Evolutionary conservation across 2,113 vertebrate species (phyloP).

Genomic region (Agapornis roseicollis): DNA sequence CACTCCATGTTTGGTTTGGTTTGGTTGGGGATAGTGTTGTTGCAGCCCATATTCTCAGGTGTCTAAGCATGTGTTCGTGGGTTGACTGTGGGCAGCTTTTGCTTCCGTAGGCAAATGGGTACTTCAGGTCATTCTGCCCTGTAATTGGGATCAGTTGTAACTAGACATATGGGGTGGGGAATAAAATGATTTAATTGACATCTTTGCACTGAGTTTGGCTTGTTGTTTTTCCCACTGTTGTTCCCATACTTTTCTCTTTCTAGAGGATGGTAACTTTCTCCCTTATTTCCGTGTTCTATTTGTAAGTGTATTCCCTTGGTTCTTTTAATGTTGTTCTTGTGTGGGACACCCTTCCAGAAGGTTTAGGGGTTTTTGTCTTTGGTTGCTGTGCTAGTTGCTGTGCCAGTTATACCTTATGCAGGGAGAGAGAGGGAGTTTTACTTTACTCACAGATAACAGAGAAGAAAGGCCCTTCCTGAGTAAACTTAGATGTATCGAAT

Average conservation of each 20-base stretch:
- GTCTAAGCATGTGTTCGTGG: background rate
- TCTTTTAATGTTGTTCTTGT: background rate
- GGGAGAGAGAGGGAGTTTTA: background rate
- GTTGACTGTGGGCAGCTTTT: background rate
- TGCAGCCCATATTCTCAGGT: background rate
- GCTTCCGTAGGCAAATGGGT: background rate
- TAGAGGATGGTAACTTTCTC: background rate
- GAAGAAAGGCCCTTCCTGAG: background rate
- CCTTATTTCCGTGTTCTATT: background rate
- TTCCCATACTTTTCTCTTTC: background rate
- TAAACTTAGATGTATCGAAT: background rate
- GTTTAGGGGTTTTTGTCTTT: background rate
- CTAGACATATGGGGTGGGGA: background rate
- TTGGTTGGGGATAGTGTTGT: background rate
- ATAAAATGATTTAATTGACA: background rate
- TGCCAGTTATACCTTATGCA: background rate
- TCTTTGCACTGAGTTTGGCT: background rate
- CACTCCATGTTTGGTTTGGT: background rate
- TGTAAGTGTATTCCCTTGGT: background rate
- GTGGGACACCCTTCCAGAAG: background rate
- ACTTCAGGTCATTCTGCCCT: background rate
- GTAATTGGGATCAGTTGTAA: background rate
- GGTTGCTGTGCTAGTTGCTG: background rate
- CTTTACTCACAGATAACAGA: background rate
- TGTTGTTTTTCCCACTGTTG: background rate